A percentile compares a stretch with the other conserved stretches of the same genome.
These are phyloP conservation scores for Trachythela sp. DNA, from an alignment of 64 coral and sea anemone species.

Conservation along the genomic window DNA sequence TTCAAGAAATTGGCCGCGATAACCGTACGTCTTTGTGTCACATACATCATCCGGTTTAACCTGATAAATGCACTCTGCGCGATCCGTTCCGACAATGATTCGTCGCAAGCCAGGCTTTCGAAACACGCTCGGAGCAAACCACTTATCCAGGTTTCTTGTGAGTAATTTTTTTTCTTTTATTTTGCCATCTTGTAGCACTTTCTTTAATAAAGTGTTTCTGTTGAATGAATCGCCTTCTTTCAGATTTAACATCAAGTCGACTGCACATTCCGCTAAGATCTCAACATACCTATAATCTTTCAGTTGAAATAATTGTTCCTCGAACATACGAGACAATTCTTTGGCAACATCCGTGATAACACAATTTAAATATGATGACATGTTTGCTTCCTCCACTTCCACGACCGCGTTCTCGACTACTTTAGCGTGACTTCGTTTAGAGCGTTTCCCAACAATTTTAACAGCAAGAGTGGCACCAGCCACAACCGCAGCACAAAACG, in stretches of 20 bases:
- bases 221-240: background rate
- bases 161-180: background rate
- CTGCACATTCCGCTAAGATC: background rate
- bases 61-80: background rate
- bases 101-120: background rate
- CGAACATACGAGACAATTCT: background rate
- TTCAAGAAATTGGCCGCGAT: slow-evolving; percentile 2
- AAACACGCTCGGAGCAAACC: background rate
- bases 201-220: background rate
- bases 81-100: background rate
- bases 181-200: background rate
- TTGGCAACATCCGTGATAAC: background rate
- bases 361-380: background rate
- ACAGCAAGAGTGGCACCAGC: too few relatives aligned
- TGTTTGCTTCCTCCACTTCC: background rate
- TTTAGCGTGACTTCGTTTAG: too few relatives aligned
- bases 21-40: background rate
- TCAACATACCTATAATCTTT: background rate
- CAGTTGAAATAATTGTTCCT: background rate
- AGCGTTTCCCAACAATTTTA: too few relatives aligned
- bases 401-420: background rate
- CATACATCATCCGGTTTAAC: background rate
- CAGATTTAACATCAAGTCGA: background rate
- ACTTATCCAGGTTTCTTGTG: background rate
- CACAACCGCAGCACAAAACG: too few relatives aligned